phyloP scores from a whole-genome alignment of 1,140 invertebrate genomes.

The Zaprionus gabonicus region DNA sequence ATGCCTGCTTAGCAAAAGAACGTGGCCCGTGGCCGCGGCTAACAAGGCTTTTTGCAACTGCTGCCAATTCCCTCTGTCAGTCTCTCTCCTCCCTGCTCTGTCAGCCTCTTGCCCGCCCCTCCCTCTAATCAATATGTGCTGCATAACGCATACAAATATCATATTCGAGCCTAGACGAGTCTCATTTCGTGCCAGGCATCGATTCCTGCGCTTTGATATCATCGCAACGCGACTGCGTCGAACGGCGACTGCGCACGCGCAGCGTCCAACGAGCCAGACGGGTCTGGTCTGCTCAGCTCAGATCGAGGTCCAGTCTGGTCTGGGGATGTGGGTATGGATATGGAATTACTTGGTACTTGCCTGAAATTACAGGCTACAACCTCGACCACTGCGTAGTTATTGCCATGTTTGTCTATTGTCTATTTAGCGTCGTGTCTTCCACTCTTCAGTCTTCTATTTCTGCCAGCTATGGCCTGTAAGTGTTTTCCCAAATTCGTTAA shows the following conservation, averaged over 20 bases:
- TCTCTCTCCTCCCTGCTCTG: not conserved
- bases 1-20: constrained; percentile 62
- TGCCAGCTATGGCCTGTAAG: constrained; percentile 27
- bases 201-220: constrained; percentile 58
- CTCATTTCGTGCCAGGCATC: constrained; percentile 72
- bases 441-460: not conserved
- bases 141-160: constrained; percentile 76
- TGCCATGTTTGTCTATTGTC: constrained; percentile 37
- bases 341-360: constrained; percentile 36
- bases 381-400: constrained; percentile 47
- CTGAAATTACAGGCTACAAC: constrained; percentile 40
- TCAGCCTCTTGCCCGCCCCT: not conserved
- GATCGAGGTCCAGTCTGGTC: not conserved
- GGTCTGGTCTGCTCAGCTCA: not conserved
- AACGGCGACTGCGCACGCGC: constrained; percentile 69
- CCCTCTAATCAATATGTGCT: constrained; percentile 18
- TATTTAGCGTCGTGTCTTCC: constrained; percentile 21
- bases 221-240: constrained; percentile 37
- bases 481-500: constrained; percentile 69
- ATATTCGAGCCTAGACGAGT: constrained; percentile 59
- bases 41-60: constrained; percentile 77
- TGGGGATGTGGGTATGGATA: constrained; percentile 24
- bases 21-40: constrained; percentile 19
- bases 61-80: constrained; percentile 40
- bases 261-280: constrained; percentile 24